Percentiles rank a stretch among this genome's conserved stretches.
These are phyloP conservation scores for Arizona elegans DNA, from an alignment of 2,113 vertebrate genomes.

Conservation along the genomic window DNA sequence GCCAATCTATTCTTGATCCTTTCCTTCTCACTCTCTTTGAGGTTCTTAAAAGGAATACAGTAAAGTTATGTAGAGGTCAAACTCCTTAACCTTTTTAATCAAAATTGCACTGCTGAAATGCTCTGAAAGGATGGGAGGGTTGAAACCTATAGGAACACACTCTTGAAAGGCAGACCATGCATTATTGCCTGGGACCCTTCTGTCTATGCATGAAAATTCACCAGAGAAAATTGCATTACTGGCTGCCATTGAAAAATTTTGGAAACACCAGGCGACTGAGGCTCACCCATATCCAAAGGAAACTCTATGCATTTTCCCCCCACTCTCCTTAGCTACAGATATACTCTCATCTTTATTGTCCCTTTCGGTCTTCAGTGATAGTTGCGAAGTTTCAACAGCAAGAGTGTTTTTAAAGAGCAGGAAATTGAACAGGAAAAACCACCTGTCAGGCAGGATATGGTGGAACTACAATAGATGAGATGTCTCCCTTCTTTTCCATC, in stretches of 20 bases:
- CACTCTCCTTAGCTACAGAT: neutral
- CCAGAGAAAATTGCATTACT: neutral
- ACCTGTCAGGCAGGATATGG: neutral
- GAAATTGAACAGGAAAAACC: neutral
- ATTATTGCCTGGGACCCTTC: neutral
- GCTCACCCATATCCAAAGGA: neutral
- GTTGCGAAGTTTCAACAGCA: neutral
- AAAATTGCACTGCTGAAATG: neutral
- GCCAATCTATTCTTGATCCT: neutral
- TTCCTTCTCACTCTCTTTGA: neutral
- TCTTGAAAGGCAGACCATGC: neutral
- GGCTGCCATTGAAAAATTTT: neutral
- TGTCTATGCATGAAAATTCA: neutral
- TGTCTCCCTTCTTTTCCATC: neutral
- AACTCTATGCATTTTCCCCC: neutral
- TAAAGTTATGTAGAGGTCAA: neutral
- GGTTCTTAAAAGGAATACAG: neutral
- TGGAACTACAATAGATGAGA: constrained; percentile 22
- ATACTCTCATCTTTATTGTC: neutral
- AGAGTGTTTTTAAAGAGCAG: neutral
- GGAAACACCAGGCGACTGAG: neutral
- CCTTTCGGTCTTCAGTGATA: neutral
- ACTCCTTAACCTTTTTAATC: neutral
- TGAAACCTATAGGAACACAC: neutral
- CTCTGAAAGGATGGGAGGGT: neutral